Evolutionary conservation across 2,113 vertebrate species (phyloP), one percentile per base, ranked within the genome.

Genomic region (Nicator chloris): DNA sequence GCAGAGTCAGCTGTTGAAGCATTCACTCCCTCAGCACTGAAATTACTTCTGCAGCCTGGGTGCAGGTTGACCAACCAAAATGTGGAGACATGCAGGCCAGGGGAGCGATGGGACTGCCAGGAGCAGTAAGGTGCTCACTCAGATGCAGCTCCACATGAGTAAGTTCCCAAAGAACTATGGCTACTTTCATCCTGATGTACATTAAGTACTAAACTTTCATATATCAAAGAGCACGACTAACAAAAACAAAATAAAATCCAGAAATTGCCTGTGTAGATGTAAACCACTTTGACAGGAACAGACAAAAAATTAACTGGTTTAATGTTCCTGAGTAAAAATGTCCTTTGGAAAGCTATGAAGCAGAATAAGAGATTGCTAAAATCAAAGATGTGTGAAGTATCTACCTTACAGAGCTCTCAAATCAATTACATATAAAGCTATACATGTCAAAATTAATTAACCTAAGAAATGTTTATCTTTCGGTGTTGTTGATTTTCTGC

Each of bases 361-460:
- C 51, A 86, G 64, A 88, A 54, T 82, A 90, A 80, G 35, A 92
- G 30, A 88, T 77, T 14, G 5, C 51, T 77, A 66, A 93, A 93
- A 82, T 94, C 88, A 86, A 92, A 93, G 90, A 47, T 59, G 12
- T 88, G 56, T 92, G 61, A 92, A 82, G 83, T 89, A 61, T 42
- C 40, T 72, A 83, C 63, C 71, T 82, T 53, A 72, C n/a, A 80
- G 50, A 82, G 50, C 30, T 88, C 4, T 3, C 45, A 23, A 85
- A 69, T 83, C 79, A 92, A 65, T 90, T 88, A 51, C 60, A 47
- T 70, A 40, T 79, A 86, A 83, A 95, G 39, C 64, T 81, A 70
- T 75, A 49, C 22, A 19, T 71, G 72, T 83, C 72, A 93, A 93
- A 92, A 92, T 86, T 70, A 88, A 90, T 94, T 88, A 93, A 92